Base-by-base conservation (phyloP, 2,888 invertebrate species). In the Rhagonycha lutea region DNA sequence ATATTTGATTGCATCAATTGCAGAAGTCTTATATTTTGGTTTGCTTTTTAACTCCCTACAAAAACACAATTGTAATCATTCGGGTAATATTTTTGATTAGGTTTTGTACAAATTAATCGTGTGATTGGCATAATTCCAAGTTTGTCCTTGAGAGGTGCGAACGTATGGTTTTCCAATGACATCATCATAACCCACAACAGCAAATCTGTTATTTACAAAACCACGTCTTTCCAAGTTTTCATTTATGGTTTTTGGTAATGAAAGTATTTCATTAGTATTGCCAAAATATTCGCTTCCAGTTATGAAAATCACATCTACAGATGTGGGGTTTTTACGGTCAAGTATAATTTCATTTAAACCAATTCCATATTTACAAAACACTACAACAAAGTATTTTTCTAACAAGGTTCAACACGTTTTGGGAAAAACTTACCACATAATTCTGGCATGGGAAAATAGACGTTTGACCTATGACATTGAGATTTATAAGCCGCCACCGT, bases 241-340 rank as follows among this genome's bases (percentile, higher is more conserved):
- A 0, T 94, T 86, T 47, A 95, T 89, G 5, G 90, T 87, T 81
- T 92, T 92, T 63, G 95, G 90, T 80, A 92, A 93, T 81, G 91
- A 92, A 73, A 88, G 89, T 72, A 89, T 89, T n/a, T 90, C 88
- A 0, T 94, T 85, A 77, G 92, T 91, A 72, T 89, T 88, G 87
- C 96, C 96, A 85, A 96, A 96, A 7, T 89, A 88, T 78, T 93
- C 93, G 1, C 95, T 94, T 83, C 97, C 96, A 0, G 96, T 90
- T 65, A 97, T 91, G 84, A 97, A 94, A 26, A 97, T 94, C 0
- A 96, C 90, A 86, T 97, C 97, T 1, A 93, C 92, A 1, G 94
- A 93, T 74, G 87, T 90, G 0, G 92, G 92, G 4, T 90, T 89
- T 2, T 94, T 85, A 28, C 91, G 90, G 69, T 91, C 88, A 85